Evolutionary conservation across 2,888 invertebrate species (phyloP).

Genomic region (Zootermopsis nevadensis): DNA sequence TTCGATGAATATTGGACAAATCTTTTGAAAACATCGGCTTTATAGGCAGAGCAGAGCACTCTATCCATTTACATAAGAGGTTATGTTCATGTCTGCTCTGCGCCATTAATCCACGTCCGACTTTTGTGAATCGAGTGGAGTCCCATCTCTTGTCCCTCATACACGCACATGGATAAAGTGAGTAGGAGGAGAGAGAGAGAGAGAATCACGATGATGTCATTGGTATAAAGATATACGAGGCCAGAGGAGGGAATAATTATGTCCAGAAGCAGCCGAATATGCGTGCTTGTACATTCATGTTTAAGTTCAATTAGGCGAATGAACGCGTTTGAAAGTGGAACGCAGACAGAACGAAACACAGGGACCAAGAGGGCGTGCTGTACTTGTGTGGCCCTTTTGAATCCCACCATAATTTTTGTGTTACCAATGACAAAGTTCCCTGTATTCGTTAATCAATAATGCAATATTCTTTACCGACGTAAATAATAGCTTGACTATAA

Average conservation of each 20-base stretch:
- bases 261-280: background rate
- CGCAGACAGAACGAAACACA: background rate
- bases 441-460: background rate
- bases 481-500: too few species aligned
- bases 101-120: background rate
- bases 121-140: background rate
- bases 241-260: background rate
- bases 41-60: background rate
- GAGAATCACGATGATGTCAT: background rate
- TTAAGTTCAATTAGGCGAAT: conserved; percentile 11
- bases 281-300: conserved; percentile 19
- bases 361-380: background rate
- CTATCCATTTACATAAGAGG: background rate
- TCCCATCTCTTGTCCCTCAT: background rate
- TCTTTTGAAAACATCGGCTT: background rate
- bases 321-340: conserved; percentile 18
- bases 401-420: background rate
- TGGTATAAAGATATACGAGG: conserved; percentile 2
- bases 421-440: background rate
- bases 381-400: background rate
- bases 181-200: background rate
- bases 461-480: background rate
- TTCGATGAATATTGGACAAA: background rate
- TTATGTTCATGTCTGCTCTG: background rate
- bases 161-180: background rate